Conservation (phyloP, 2,113 vertebrate species). For the Daboia siamensis region DNA sequence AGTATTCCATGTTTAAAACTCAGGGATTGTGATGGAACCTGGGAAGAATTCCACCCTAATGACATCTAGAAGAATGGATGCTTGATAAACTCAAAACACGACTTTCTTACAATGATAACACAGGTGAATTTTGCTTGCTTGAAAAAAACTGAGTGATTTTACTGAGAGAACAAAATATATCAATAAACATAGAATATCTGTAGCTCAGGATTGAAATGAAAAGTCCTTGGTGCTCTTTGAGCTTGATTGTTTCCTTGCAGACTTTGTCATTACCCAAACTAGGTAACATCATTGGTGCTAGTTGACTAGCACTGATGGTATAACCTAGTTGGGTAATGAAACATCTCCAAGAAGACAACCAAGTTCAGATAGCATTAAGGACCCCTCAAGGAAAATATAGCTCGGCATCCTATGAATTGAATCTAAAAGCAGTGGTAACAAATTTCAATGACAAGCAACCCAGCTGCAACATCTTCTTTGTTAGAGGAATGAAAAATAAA, state of each 20-base stretch:
- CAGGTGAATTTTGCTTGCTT: not conserved
- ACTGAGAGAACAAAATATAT: not conserved
- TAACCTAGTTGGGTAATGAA: not conserved
- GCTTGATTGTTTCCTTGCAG: not conserved
- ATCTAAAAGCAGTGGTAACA: not conserved
- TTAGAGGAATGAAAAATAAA: conserved; percentile 7
- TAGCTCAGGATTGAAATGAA: not conserved
- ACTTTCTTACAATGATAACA: not conserved
- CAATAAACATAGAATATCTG: not conserved
- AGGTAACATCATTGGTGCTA: not conserved
- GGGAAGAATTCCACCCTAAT: not conserved
- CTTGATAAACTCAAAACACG: not conserved
- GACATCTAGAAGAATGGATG: not conserved
- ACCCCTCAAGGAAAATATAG: not conserved
- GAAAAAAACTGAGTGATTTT: not conserved
- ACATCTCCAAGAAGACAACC: not conserved
- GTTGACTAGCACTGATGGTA: not conserved
- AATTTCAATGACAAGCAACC: not conserved
- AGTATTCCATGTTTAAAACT: not conserved
- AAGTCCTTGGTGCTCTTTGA: not conserved
- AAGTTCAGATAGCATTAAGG: not conserved
- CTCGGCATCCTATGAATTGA: not conserved
- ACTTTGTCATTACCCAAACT: not conserved
- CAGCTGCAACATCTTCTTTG: not conserved
- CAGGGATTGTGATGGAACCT: not conserved